A percentile compares a stretch with the other conserved stretches of the same genome.
These are phyloP conservation scores for Habroteleia sp. DNA, from an alignment of 2,888 invertebrate genomes.

Conservation along the genomic window DNA sequence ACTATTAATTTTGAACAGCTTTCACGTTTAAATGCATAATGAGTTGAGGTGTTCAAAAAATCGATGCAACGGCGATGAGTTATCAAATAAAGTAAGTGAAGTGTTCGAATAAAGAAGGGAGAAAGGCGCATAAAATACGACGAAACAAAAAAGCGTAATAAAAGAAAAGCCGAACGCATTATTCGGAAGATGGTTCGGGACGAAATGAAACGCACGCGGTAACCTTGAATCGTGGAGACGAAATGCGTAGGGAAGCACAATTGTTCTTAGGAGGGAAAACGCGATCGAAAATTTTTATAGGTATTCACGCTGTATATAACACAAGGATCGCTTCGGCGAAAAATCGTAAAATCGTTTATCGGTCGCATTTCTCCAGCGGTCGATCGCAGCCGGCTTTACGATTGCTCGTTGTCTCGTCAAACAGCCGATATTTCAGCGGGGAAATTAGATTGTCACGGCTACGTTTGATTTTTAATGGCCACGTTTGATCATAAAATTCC, in stretches of 20 bases:
- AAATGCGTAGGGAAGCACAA: constrained; percentile 51
- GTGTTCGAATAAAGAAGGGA: no score
- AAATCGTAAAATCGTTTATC: constrained; percentile 71
- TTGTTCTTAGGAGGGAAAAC: constrained; percentile 48
- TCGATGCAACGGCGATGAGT: no score
- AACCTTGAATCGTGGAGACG: constrained; percentile 53
- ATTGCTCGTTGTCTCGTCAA: constrained; percentile 62
- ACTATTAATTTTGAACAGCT: no score
- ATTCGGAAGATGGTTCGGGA: constrained; percentile 15
- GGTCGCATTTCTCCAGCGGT: constrained; percentile 50
- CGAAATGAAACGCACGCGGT: constrained; percentile 39
- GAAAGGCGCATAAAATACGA: not conserved
- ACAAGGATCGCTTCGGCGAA: constrained; percentile 63
- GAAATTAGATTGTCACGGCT: constrained; percentile 57
- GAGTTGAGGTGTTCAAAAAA: no score
- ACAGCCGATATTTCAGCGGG: constrained; percentile 53
- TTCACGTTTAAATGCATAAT: no score
- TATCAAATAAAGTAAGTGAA: no score
- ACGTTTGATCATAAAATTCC: constrained; percentile 57
- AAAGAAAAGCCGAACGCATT: constrained; percentile 28
- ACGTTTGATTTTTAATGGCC: constrained; percentile 57
- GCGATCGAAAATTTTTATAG: constrained; percentile 60
- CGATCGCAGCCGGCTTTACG: constrained; percentile 58
- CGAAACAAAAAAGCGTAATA: constrained; percentile 23
- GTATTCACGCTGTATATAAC: constrained; percentile 22